Base-by-base conservation (phyloP, 2,113 vertebrate genomes). In the Salvelinus namaycush region DNA sequence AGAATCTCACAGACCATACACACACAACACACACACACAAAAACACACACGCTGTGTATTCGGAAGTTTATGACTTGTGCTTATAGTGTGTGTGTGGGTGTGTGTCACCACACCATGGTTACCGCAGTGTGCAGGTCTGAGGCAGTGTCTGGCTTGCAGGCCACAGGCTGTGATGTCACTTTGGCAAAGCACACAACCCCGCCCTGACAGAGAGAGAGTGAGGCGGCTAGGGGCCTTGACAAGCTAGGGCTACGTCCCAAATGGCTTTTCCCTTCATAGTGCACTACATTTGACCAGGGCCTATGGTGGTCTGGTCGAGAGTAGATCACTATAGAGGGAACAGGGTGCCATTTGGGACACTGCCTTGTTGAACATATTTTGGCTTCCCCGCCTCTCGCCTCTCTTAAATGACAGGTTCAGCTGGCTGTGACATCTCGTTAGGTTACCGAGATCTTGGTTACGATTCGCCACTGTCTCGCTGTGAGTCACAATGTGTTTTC, bases 121-220 rank as follows among this genome's bases (percentile, higher is more conserved):
- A 85, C 84, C 70, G 0, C 80, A 84, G 85, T 79, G 79, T 85
- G 78, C 39, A 9, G 8, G 8, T 44, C 39, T 44, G 9, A 85
- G 79, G 76, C 83, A 85, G 71, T 59, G 83, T 85, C 87, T 87
- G 75, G 80, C 75, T 73, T 2, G n/a, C 64, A 4, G 78, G 62
- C 79, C 83, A 54, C 49, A 72, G 49, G 6, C 26, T 72, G 70
- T 59, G 70, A 72, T 16, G 26, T 70, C n/a, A 1, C 31, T 75
- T 8, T 24, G 29, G 77, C 72, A 29, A 76, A 44, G 39, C 9
- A 44, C 39, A 44, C 39, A 44, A 44, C 39, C 39, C 39, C 39
- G 9, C 39, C 39, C 9, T 44, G 39, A 44, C 39, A 1, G 34
- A 44, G 39, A 44, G 39, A 44, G 39, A 11, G 39, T 11, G 39